Evolutionary conservation across 2,888 invertebrate species (phyloP).

Genomic region (Tenthredo livida): DNA sequence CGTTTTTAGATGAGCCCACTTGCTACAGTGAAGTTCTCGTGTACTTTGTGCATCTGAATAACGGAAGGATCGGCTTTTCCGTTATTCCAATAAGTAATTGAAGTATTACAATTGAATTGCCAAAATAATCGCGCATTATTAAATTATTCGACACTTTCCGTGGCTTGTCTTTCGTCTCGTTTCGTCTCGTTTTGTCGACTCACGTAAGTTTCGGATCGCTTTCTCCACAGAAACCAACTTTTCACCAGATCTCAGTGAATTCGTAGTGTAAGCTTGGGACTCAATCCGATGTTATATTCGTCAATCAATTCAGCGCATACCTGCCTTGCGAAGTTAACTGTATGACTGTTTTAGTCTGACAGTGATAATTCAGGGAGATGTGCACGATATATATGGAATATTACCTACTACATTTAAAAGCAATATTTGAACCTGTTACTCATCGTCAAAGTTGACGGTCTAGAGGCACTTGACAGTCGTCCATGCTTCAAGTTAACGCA

Average conservation of each 20-base stretch:
- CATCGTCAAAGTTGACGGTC: neutral
- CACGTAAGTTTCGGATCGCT: neutral
- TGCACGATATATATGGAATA: neutral
- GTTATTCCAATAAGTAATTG: neutral
- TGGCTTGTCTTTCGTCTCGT: too few relatives aligned
- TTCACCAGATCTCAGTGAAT: neutral
- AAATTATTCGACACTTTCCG: neutral
- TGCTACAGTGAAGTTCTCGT: neutral
- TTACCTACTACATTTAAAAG: neutral
- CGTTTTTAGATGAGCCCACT: neutral
- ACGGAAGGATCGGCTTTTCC: neutral
- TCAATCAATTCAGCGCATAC: neutral
- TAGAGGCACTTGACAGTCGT: neutral
- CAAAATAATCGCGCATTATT: neutral
- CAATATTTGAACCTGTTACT: neutral
- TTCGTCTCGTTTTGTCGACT: too few relatives aligned
- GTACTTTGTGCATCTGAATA: neutral
- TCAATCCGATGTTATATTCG: neutral
- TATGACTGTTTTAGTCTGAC: conserved; percentile 12
- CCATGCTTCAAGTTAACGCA: neutral
- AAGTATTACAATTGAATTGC: neutral
- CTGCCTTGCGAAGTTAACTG: neutral
- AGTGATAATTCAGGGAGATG: neutral
- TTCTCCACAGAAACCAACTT: neutral
- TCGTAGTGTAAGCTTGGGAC: neutral